These are phyloP conservation scores for Mayetiola destructor DNA, from an alignment of 2,888 invertebrate species.

Conservation along the genomic window DNA sequence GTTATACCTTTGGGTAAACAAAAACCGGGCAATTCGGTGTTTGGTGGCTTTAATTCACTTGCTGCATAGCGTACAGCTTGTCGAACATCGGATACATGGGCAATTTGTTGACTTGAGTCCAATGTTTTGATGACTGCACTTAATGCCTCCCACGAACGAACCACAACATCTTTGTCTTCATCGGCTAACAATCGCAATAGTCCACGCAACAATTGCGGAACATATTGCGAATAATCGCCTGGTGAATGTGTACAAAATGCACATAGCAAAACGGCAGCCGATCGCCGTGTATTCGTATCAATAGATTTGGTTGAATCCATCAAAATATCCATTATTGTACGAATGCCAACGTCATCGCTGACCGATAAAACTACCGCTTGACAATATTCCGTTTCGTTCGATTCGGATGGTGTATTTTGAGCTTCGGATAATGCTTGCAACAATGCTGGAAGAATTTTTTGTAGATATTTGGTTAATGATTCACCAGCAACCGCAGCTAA, in stretches of 20 bases:
- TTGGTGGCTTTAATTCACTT: slow-evolving; percentile 65
- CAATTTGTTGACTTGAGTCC: slow-evolving; percentile 68
- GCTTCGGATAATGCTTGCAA: slow-evolving; percentile 58
- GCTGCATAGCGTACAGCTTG: slow-evolving; percentile 86
- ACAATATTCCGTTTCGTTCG: slow-evolving; percentile 75
- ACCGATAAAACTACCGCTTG: slow-evolving; percentile 86
- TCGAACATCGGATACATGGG: slow-evolving; percentile 76
- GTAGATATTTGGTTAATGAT: slow-evolving; percentile 76
- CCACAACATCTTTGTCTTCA: slow-evolving; percentile 61
- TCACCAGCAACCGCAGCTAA: slow-evolving; percentile 90
- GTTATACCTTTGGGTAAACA: slow-evolving; percentile 89
- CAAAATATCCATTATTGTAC: slow-evolving; percentile 75
- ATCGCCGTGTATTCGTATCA: slow-evolving; percentile 50
- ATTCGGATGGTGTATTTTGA: slow-evolving; percentile 47
- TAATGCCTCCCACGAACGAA: slow-evolving; percentile 84
- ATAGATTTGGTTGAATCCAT: slow-evolving; percentile 59
- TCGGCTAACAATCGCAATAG: slow-evolving; percentile 75
- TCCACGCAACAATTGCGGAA: slow-evolving; percentile 75
- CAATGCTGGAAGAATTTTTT: slow-evolving; percentile 83
- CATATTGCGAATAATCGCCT: slow-evolving; percentile 74
- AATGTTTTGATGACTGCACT: slow-evolving; percentile 77
- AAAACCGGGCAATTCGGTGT: slow-evolving; percentile 72
- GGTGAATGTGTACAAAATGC: slow-evolving; percentile 82
- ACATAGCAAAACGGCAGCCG: slow-evolving; percentile 74
- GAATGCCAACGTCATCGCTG: slow-evolving; percentile 70